These are phyloP conservation scores for Marcusenius ussheri DNA, from an alignment of 2,113 vertebrate genomes.

Conservation along the genomic window DNA sequence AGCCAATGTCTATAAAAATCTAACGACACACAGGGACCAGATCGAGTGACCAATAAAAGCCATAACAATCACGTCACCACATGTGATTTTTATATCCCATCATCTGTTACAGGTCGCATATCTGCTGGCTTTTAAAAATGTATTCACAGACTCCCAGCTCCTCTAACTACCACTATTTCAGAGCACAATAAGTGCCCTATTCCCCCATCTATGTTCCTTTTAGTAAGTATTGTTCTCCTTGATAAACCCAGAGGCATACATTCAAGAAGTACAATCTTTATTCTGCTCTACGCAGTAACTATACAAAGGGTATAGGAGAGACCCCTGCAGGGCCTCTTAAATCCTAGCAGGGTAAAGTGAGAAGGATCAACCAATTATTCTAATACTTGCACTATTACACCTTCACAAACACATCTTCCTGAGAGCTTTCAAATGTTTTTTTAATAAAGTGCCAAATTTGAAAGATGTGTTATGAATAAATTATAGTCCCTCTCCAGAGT, in stretches of 20 bases:
- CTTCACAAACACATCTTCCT: not conserved
- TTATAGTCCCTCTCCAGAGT: not conserved
- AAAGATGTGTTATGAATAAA: constrained; percentile 4
- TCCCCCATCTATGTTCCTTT: not conserved
- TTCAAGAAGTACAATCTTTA: not conserved
- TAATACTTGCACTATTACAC: not conserved
- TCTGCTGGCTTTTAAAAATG: not conserved
- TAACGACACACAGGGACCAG: not conserved
- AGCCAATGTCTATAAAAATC: not conserved
- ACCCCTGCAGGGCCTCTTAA: not conserved
- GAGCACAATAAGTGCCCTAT: not conserved
- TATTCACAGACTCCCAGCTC: not conserved
- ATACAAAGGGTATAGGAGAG: not conserved
- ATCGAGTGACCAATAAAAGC: not conserved
- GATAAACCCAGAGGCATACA: not conserved
- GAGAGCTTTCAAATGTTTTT: not conserved
- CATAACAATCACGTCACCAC: not conserved
- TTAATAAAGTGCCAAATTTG: not conserved
- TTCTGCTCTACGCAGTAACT: not conserved
- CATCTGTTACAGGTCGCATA: not conserved
- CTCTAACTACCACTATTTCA: not conserved
- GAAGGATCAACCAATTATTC: not conserved
- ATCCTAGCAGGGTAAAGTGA: not conserved
- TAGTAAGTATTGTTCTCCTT: not conserved
- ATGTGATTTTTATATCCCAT: not conserved